Evolutionary conservation across 2,888 invertebrate species (phyloP).

Genomic region (Mamestra brassicae): DNA sequence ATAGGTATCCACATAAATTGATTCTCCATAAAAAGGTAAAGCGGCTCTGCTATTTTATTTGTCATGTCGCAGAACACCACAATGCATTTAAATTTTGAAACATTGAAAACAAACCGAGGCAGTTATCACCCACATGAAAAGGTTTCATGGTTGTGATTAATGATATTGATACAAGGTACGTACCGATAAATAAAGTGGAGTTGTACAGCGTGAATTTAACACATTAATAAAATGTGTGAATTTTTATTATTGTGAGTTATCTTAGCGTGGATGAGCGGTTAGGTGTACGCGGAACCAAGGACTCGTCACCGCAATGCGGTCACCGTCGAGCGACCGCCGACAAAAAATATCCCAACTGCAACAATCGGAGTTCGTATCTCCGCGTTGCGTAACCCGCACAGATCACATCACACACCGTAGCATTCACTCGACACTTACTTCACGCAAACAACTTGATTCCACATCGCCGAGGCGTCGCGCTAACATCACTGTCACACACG

Average conservation of each 20-base stretch:
- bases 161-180: constrained; percentile 43
- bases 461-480: constrained; percentile 72
- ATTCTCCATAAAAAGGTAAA: background rate
- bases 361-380: constrained; percentile 21
- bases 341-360: constrained; percentile 44
- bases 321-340: constrained; percentile 34
- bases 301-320: constrained; percentile 68
- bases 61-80: background rate
- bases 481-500: constrained; percentile 63
- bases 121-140: constrained; percentile 59
- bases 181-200: constrained; percentile 24
- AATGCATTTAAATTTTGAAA: constrained; percentile 24
- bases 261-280: constrained; percentile 23
- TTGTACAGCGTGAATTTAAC: constrained; percentile 10
- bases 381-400: constrained; percentile 38
- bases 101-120: constrained; percentile 30
- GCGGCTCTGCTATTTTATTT: background rate
- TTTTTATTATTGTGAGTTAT: constrained; percentile 27
- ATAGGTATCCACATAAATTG: background rate
- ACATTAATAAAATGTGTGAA: constrained; percentile 18
- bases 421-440: constrained; percentile 76
- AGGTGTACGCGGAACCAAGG: constrained; percentile 56
- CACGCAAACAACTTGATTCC: constrained; percentile 82
- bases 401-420: constrained; percentile 37
- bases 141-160: constrained; percentile 47